A percentile compares a stretch with the other conserved stretches of the same genome.
These are phyloP conservation scores for Carcharodon carcharias DNA, from an alignment of 2,797 vertebrate species.

Conservation along the genomic window DNA sequence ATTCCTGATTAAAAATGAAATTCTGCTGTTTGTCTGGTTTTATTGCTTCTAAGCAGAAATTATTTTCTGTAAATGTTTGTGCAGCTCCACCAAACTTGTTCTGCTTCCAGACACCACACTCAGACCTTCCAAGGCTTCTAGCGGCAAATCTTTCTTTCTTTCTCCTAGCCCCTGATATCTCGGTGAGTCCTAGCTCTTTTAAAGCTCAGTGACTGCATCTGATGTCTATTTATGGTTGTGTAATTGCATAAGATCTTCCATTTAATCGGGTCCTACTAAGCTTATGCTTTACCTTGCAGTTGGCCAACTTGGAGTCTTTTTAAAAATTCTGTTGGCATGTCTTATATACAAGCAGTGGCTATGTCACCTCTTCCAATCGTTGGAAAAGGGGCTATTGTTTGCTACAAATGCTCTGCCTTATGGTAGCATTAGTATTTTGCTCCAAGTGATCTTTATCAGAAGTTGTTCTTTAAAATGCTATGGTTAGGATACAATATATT, in stretches of 20 bases:
- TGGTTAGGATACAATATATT: too few relatives aligned
- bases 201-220: neutral
- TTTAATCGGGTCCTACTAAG: neutral
- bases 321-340: neutral
- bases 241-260: neutral
- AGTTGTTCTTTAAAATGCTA: too few relatives aligned
- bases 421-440: too few relatives aligned
- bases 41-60: neutral
- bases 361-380: neutral
- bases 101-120: neutral
- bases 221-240: neutral
- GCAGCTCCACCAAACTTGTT: neutral
- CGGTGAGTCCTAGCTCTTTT: neutral
- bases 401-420: neutral
- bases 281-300: neutral
- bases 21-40: neutral
- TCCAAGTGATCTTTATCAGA: too few relatives aligned
- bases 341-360: neutral
- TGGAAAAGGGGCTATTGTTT: neutral
- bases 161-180: neutral
- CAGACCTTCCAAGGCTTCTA: neutral
- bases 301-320: neutral
- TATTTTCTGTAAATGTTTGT: neutral
- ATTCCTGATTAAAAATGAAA: neutral
- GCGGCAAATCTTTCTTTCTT: neutral